Evolutionary conservation across 2,113 vertebrate species (phyloP).

Genomic region (Leptobrachium leishanense): DNA sequence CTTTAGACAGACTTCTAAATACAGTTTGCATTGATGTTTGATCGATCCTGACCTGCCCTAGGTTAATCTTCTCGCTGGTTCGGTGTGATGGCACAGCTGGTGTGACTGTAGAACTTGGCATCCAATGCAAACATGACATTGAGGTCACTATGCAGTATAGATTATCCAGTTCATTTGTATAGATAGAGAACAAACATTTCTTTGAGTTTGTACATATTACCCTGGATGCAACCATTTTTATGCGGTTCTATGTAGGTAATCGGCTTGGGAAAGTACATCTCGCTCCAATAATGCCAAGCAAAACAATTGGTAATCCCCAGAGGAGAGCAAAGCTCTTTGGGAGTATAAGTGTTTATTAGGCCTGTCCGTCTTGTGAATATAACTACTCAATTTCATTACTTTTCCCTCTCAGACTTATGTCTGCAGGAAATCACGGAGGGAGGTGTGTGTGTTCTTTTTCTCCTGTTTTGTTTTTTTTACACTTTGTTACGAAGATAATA

Average conservation of each 20-base stretch:
- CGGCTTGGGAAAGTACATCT: slow-evolving; percentile 1
- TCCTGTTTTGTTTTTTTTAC: not conserved
- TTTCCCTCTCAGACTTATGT: not conserved
- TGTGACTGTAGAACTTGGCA: too few species aligned
- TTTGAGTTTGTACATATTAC: not conserved
- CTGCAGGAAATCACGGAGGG: not conserved
- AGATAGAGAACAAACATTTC: not conserved
- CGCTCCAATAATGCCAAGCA: slow-evolving; percentile 15
- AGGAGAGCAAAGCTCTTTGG: slow-evolving; percentile 1
- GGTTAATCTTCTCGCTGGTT: too few species aligned
- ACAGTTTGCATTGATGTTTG: too few species aligned
- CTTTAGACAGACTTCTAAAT: too few species aligned
- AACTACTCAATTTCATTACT: slow-evolving; percentile 13
- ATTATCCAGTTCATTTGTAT: not conserved
- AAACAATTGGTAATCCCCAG: slow-evolving; percentile 28
- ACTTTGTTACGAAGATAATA: not conserved
- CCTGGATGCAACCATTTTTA: not conserved
- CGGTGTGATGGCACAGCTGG: too few species aligned
- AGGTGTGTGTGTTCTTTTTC: not conserved
- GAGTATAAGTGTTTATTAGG: slow-evolving; percentile 31
- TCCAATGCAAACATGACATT: too few species aligned
- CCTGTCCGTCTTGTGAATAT: slow-evolving; percentile 16
- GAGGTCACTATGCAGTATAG: too few species aligned
- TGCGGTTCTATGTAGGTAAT: not conserved
- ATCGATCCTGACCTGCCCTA: too few species aligned